Evolutionary conservation across 2,888 invertebrate genomes (phyloP).

Genomic region (Zygaena filipendulae): DNA sequence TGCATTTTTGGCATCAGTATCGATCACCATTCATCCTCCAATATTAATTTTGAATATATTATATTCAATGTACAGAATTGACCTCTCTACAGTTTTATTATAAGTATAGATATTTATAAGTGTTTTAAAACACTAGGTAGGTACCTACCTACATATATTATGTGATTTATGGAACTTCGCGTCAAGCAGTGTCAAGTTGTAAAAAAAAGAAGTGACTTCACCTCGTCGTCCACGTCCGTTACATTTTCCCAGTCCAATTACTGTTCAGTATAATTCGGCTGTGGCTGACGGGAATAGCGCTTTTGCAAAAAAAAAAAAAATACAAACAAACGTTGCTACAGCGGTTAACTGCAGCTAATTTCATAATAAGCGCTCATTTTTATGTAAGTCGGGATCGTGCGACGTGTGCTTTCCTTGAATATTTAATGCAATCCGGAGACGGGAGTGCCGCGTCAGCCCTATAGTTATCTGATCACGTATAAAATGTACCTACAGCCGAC

Average conservation of each 20-base stretch:
- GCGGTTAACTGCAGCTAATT: constrained; percentile 55
- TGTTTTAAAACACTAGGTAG: no score
- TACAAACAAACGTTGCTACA: no score
- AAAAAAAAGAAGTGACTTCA: constrained; percentile 38
- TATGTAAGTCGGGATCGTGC: constrained; percentile 44
- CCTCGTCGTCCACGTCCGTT: constrained; percentile 57
- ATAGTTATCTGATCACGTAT: constrained; percentile 39
- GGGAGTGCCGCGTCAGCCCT: constrained; percentile 27
- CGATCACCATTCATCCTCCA: no score
- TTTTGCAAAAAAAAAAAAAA: constrained; percentile 53
- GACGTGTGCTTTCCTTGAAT: constrained; percentile 49
- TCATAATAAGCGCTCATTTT: constrained; percentile 66
- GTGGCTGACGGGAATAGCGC: constrained; percentile 45
- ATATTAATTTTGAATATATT: no score
- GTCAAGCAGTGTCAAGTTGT: constrained; percentile 17
- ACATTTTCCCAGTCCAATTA: constrained; percentile 65
- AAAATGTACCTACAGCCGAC: constrained; percentile 22
- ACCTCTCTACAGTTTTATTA: no score
- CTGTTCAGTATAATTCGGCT: constrained; percentile 62
- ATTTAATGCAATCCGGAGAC: constrained; percentile 52
- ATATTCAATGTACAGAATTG: no score
- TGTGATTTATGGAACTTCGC: no score
- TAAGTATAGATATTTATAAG: no score
- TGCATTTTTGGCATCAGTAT: no score
- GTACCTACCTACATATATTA: no score